Base-by-base conservation (phyloP, 35 echinoderm and acorn worm species). In the Stichopus chloronotus region DNA sequence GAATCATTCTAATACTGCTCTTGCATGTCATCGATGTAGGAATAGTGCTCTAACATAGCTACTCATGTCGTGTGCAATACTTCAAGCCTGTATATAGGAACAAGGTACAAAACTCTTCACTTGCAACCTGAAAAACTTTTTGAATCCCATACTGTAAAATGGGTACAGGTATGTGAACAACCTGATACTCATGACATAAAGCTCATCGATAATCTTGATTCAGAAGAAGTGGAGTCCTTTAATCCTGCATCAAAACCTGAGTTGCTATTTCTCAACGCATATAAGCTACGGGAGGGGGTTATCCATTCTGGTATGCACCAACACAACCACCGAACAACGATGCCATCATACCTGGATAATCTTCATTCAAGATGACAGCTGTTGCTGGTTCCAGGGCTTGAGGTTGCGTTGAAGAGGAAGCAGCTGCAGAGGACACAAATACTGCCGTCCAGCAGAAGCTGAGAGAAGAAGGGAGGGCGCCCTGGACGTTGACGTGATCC, bases 361-460 rank as follows among this genome's bases (percentile, higher is more conserved):
- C 86, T 53, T 88, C 86, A 69, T 20, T 69, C 86, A 88, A 69
- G 52, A 88, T 58, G 53, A 88, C 57, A 19, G 80, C 52, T 30
- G 86, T 60, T 54, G 86, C 58, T 57, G 55, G 86, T 8, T 23
- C 56, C 55, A 58, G 8, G n/a, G 23, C 57, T 12, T 69, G 7
- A 21, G 52, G 52, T 17, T 85, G 21, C 30, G 30, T 43, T 3
- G 30, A 43, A 56, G 82, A 85, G 13, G 82, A 25, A 8, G 86
- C 86, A 24, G 58, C 25, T 60, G 86, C 55, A 16, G 61, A 58
- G 23, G 86, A 24, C 9, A 88, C 86, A 12, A 88, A 63, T 21
- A 88, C 16, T 6, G 86, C 86, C 19, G 86, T 88, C 86, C 86
- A 88, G 86, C 86, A 88, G 86, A 88, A 54, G 17, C 63, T 57